These are phyloP conservation scores for Lipotes vexillifer DNA, from an alignment of 2,113 vertebrate genomes.

Conservation along the genomic window DNA sequence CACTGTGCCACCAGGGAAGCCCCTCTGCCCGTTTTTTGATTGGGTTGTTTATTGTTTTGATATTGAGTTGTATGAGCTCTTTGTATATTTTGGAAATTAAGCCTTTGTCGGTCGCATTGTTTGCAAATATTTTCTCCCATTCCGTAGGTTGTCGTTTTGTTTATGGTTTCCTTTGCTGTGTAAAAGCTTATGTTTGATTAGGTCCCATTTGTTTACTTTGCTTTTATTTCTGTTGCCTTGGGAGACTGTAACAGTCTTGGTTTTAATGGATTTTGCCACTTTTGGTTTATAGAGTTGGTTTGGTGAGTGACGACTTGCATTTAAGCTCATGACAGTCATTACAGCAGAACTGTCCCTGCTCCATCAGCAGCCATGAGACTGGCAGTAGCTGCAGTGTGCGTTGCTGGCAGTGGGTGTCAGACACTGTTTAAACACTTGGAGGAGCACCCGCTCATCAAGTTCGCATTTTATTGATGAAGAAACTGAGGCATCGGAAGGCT, in stretches of 20 bases:
- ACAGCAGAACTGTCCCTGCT: neutral
- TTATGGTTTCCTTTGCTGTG: neutral
- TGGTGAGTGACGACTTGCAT: neutral
- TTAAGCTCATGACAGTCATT: neutral
- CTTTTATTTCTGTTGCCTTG: neutral
- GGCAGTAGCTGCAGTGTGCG: accelerated
- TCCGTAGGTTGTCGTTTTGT: neutral
- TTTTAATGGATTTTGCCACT: neutral
- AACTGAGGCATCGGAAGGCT: neutral
- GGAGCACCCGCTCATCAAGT: accelerated
- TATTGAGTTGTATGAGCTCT: neutral
- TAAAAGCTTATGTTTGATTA: neutral
- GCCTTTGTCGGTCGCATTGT: accelerated
- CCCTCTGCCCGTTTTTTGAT: too few relatives aligned
- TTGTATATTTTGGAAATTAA: neutral
- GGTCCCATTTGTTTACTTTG: neutral
- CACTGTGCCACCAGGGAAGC: too few relatives aligned
- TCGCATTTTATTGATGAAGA: neutral
- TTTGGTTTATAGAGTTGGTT: neutral
- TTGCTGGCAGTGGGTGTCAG: neutral
- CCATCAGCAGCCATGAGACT: neutral
- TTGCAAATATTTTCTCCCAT: neutral
- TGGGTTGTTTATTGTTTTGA: too few relatives aligned
- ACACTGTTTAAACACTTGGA: accelerated
- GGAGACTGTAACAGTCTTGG: neutral